Evolutionary conservation across 2,888 invertebrate genomes (phyloP).

Genomic region (Drosophila mimetica): DNA sequence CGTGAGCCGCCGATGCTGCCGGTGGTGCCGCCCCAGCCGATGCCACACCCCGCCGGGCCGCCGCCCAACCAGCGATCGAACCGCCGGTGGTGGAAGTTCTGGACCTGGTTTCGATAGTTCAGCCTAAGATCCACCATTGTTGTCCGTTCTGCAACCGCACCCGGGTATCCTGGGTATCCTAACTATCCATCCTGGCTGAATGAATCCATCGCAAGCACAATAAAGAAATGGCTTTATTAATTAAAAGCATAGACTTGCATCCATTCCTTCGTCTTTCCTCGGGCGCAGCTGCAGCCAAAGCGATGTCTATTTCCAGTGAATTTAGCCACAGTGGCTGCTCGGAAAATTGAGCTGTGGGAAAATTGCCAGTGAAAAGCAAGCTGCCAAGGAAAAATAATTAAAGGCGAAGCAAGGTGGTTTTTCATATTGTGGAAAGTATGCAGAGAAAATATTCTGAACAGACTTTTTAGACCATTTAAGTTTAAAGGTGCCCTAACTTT

Average conservation of each 20-base stretch:
- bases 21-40: slow-evolving; percentile 1
- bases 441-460: too few species aligned
- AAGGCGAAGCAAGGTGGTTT: too few species aligned
- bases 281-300: not conserved
- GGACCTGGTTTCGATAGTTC: slow-evolving; percentile 58
- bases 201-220: not conserved
- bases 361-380: too few species aligned
- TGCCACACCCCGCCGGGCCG: not conserved
- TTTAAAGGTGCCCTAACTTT: too few species aligned
- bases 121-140: not conserved
- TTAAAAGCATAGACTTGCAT: slow-evolving; percentile 20
- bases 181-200: too few species aligned
- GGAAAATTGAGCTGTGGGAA: not conserved
- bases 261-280: not conserved
- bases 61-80: not conserved
- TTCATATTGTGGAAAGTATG: too few species aligned
- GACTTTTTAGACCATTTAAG: too few species aligned
- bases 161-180: too few species aligned
- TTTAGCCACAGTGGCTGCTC: slow-evolving; percentile 3
- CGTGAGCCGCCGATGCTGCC: slow-evolving; percentile 10
- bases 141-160: not conserved
- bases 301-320: not conserved
- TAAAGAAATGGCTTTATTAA: slow-evolving; percentile 35
- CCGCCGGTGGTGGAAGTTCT: slow-evolving; percentile 54
- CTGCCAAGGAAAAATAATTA: too few species aligned